Evolutionary conservation across 1,140 invertebrate genomes (phyloP).

Genomic region (Periplaneta americana): DNA sequence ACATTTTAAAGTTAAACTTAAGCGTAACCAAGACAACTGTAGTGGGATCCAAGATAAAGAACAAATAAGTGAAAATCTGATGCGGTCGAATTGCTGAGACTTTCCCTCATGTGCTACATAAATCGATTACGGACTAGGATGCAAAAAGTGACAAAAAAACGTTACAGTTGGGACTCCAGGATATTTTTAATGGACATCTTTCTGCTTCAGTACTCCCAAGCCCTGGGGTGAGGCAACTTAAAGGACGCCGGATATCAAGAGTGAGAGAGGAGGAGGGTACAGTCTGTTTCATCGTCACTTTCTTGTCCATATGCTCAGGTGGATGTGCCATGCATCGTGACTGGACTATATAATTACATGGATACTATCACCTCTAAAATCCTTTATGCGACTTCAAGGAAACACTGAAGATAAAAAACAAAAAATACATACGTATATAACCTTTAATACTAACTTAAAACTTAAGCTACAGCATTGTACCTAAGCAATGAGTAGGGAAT

Average conservation of each 20-base stretch:
- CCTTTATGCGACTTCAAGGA: not conserved
- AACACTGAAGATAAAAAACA: not conserved
- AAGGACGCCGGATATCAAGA: not conserved
- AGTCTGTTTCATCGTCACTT: not conserved
- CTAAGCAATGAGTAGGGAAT: not conserved
- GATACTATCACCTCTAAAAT: not conserved
- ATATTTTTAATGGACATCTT: not conserved
- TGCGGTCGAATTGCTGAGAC: not conserved
- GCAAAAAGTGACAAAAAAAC: not conserved
- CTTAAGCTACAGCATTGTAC: too few relatives aligned
- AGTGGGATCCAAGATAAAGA: too few relatives aligned
- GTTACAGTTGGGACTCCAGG: not conserved
- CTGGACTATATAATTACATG: not conserved
- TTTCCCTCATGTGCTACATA: not conserved
- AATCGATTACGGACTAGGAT: not conserved
- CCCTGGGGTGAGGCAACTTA: not conserved
- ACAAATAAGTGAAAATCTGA: not conserved
- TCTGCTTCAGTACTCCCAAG: not conserved
- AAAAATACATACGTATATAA: not conserved
- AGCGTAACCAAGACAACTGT: too few relatives aligned
- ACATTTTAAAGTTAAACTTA: too few relatives aligned
- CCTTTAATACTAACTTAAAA: not conserved
- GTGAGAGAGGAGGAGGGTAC: not conserved
- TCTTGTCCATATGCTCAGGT: not conserved
- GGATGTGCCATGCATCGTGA: not conserved